Base-by-base conservation (phyloP, 2,888 invertebrate genomes). In the Seira sanloemensis region DNA sequence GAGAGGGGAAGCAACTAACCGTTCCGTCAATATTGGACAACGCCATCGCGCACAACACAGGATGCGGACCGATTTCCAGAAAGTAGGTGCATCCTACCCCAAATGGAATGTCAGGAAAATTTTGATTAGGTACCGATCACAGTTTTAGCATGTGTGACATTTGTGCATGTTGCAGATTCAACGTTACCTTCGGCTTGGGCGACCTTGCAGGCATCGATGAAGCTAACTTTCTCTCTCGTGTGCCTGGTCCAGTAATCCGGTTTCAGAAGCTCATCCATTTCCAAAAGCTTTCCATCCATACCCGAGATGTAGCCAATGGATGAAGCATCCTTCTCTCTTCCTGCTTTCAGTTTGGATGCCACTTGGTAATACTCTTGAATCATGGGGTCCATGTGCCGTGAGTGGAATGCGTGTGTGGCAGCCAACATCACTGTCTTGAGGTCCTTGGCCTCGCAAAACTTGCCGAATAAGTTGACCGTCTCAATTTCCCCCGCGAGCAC, bases 391-490 rank as follows among this genome's bases (percentile, higher is more conserved):
- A 86, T 87, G 24, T 82, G 80, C 1, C 81, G 25, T 1, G 87
- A 86, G 27, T 87, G 87, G 76, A 87, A 87, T 0, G 86, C 86
- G 66, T 87, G 83, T 2, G 86, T 84, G 2, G 84, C 67, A 18
- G 69, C 71, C n/a, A 87, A 25, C 4, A 78, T 54, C 1, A 25
- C 37, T 9, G 65, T 75, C 46, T 84, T 85, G 16, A 87, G 23
- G 12, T 72, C 26, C 2, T 81, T 67, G 2, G 54, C 37, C 21
- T 9, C 25, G 23, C 74, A 78, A 37, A 75, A 86, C 18, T 68
- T 68, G 0, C 67, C 24, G 72, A 86, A 79, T 16, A 24, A 0
- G 16, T 25, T 9, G 21, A 83, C 71, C n/a, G 66, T 62, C 2
- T 79, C 73, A 9, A 65, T 12, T 16, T 80, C 80, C 23, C 80